Evolutionary conservation across 2,888 invertebrate genomes (phyloP).

Genomic region (Mellilla xanthometata): DNA sequence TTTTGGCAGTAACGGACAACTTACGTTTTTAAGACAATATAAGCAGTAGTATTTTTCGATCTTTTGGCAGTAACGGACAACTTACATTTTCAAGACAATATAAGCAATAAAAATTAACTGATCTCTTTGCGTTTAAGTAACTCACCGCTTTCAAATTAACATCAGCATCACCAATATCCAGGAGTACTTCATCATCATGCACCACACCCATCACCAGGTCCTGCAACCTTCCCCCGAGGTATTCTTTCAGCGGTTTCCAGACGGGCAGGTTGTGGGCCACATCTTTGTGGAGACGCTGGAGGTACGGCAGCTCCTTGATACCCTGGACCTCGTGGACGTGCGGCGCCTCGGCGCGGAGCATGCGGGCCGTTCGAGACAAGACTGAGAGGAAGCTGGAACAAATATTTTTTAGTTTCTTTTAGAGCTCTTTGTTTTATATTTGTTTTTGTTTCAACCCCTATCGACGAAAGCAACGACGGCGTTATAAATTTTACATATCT

Average conservation of each 20-base stretch:
- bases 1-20: too few species aligned
- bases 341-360: conserved; percentile 58
- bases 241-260: conserved; percentile 41
- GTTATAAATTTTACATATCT: too few species aligned
- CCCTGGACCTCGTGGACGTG: conserved; percentile 63
- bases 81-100: too few species aligned
- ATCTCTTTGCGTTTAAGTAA: too few species aligned
- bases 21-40: too few species aligned
- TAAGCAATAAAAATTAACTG: too few species aligned
- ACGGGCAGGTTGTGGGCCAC: conserved; percentile 57
- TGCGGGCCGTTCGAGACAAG: conserved; percentile 47
- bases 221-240: conserved; percentile 35
- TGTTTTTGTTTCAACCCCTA: too few species aligned
- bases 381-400: conserved; percentile 52
- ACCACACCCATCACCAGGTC: conserved; percentile 35
- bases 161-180: conserved; percentile 43
- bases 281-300: conserved; percentile 45
- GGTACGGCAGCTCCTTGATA: conserved; percentile 47
- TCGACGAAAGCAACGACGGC: too few species aligned
- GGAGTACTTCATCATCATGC: conserved; percentile 32
- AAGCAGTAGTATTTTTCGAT: too few species aligned
- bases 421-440: too few species aligned
- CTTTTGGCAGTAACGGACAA: too few species aligned
- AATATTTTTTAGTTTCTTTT: too few species aligned
- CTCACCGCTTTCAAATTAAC: conserved; percentile 60